Conservation (phyloP, 2,888 invertebrate genomes). For the Parasteatoda lunata region DNA sequence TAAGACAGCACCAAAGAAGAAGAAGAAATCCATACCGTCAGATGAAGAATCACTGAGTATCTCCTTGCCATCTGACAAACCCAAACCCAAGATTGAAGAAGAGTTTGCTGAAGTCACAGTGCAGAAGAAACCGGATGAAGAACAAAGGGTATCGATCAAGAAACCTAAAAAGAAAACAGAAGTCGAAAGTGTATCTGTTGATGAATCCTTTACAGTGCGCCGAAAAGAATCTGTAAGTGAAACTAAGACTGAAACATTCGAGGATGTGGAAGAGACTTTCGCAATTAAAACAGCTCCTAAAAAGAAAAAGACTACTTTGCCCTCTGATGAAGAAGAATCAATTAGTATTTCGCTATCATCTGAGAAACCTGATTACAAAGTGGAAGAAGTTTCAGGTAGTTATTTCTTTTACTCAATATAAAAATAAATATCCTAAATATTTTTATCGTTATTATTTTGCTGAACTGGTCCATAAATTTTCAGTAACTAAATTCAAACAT, state of each 20-base stretch:
- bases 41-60: conserved; percentile 73
- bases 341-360: conserved; percentile 59
- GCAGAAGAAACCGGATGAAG: conserved; percentile 48
- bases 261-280: conserved; percentile 68
- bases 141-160: conserved; percentile 44
- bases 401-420: too few relatives aligned
- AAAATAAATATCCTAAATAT: too few relatives aligned
- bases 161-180: conserved; percentile 62
- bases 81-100: conserved; percentile 46
- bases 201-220: conserved; percentile 59
- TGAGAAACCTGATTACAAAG: conserved; percentile 62
- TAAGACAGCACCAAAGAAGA: conserved; percentile 69
- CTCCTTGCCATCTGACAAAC: conserved; percentile 49
- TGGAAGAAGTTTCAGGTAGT: conserved; percentile 58
- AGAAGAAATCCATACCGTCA: conserved; percentile 74
- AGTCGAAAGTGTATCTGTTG: conserved; percentile 14
- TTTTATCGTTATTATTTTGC: too few relatives aligned
- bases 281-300: conserved; percentile 48
- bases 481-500: too few relatives aligned
- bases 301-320: conserved; percentile 74
- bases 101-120: conserved; percentile 67
- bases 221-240: conserved; percentile 51
- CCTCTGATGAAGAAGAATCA: conserved; percentile 74
- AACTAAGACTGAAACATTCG: conserved; percentile 54
- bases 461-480: too few relatives aligned